Evolutionary conservation across 1,140 invertebrate genomes (phyloP).

Genomic region (Ectropis grisescens): DNA sequence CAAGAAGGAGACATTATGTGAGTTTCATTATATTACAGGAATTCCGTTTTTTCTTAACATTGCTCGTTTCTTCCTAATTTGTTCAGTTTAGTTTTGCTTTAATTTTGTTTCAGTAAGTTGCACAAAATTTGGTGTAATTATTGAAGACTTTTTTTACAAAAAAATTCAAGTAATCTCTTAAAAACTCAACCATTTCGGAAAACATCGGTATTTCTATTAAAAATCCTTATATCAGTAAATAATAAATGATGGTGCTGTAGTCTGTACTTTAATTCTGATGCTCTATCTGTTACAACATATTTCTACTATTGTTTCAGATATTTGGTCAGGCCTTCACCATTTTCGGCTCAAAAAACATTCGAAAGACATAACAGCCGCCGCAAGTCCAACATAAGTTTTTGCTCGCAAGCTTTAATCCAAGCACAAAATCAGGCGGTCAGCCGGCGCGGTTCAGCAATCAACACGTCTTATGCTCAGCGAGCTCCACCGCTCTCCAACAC

Average conservation of each 20-base stretch:
- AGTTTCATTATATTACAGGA: slow-evolving; percentile 45
- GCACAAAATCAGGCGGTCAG: slow-evolving; percentile 61
- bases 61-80: background rate
- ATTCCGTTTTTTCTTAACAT: background rate
- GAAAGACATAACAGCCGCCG: slow-evolving; percentile 90
- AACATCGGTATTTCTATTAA: no score
- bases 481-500: slow-evolving; percentile 83
- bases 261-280: no score
- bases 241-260: no score
- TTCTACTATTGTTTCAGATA: no score
- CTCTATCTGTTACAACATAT: no score
- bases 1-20: slow-evolving; percentile 97
- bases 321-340: slow-evolving; percentile 89
- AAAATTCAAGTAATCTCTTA: no score
- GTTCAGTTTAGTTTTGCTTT: no score
- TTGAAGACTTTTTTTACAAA: no score
- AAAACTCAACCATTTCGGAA: no score
- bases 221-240: no score
- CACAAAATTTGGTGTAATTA: no score
- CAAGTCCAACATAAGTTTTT: slow-evolving; percentile 93
- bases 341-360: slow-evolving; percentile 94
- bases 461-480: slow-evolving; percentile 75
- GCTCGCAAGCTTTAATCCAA: slow-evolving; percentile 81
- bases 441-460: slow-evolving; percentile 73
- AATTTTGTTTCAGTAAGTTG: no score